Conservation (phyloP, 2,113 vertebrate genomes). For the Candoia aspera region DNA sequence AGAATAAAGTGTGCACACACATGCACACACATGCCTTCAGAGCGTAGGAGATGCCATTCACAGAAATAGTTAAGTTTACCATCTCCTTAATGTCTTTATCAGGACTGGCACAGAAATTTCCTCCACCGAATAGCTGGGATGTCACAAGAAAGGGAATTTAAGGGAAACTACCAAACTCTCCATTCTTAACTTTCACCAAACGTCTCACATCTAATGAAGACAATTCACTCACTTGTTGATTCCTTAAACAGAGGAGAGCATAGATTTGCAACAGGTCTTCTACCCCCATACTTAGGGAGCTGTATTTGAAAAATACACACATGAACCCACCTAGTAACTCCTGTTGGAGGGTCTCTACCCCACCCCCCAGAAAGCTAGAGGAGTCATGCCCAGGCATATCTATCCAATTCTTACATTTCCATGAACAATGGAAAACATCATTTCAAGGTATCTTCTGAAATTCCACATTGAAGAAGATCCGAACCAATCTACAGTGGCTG, state of each 20-base stretch:
- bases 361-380: not conserved
- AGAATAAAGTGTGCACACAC: not conserved
- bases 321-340: not conserved
- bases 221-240: not conserved
- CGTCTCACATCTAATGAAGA: not conserved
- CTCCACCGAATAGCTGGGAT: too few species aligned
- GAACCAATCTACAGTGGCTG: not conserved
- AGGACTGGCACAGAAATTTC: too few species aligned
- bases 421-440: not conserved
- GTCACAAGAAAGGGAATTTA: too few species aligned
- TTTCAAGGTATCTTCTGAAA: not conserved
- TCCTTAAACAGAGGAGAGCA: not conserved
- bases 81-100: too few species aligned
- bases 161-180: too few species aligned
- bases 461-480: not conserved
- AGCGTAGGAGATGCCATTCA: not conserved
- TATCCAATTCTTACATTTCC: not conserved
- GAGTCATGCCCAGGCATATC: not conserved
- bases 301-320: not conserved
- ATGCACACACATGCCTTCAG: not conserved
- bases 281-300: not conserved
- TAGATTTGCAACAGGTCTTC: not conserved
- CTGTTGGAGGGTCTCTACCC: not conserved
- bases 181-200: not conserved
- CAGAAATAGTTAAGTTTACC: not conserved